These are phyloP conservation scores for Amblyteles armatorius DNA, from an alignment of 2,888 invertebrate genomes.

Conservation along the genomic window DNA sequence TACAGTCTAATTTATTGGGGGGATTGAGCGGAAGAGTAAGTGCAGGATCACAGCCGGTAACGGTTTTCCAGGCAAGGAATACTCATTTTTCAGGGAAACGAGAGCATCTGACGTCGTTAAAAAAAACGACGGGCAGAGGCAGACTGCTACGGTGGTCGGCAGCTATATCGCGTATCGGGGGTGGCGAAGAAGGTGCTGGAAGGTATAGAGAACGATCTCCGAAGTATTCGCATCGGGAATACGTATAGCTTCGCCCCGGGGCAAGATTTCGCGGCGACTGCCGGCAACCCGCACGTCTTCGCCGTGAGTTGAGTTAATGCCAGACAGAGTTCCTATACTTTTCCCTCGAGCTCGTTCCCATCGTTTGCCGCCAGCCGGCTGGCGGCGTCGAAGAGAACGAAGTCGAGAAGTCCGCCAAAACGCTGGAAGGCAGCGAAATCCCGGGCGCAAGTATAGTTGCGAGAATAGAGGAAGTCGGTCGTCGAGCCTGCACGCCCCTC, in stretches of 20 bases:
- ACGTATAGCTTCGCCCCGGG: constrained; percentile 51
- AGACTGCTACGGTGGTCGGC: constrained; percentile 4
- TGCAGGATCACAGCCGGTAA: constrained; percentile 24
- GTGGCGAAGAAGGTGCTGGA: constrained; percentile 33
- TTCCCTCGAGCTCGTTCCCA: constrained; percentile 39
- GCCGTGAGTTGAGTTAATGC: constrained; percentile 61
- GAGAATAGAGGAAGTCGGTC: constrained; percentile 49
- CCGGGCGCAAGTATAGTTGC: constrained; percentile 2
- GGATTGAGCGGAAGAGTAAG: constrained; percentile 65
- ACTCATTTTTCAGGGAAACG: constrained; percentile 74
- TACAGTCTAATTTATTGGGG: constrained; percentile 74
- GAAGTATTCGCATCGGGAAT: constrained; percentile 47
- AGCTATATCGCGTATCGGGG: background rate
- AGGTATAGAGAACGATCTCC: constrained; percentile 30
- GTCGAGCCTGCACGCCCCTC: constrained; percentile 40
- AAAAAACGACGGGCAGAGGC: constrained; percentile 58
- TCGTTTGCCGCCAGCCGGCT: constrained; percentile 31
- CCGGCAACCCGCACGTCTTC: constrained; percentile 37
- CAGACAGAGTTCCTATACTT: constrained; percentile 43
- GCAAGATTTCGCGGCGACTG: constrained; percentile 57
- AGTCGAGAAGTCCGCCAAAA: constrained; percentile 48
- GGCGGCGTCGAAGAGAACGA: constrained; percentile 33
- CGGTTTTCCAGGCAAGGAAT: constrained; percentile 70
- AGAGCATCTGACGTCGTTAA: constrained; percentile 49
- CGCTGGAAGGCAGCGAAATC: constrained; percentile 34